Percentiles rank a stretch among this genome's conserved stretches.
Conservation (phyloP, 2,888 invertebrate species). For the Sphinx pinastri region DNA sequence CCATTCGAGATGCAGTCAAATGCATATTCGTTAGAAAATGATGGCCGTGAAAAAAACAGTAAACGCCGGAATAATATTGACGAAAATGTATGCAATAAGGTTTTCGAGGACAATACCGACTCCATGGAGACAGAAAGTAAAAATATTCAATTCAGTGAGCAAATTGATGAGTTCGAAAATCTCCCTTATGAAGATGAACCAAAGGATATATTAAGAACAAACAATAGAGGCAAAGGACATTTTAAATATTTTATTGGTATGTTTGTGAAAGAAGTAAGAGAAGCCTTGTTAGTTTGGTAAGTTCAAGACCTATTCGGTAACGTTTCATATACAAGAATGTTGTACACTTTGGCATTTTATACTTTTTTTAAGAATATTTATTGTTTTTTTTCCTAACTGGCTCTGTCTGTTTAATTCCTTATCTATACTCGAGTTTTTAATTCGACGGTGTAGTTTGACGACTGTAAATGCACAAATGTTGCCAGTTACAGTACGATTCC, state of each 20-base stretch:
- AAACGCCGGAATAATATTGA: background rate
- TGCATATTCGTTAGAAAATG: background rate
- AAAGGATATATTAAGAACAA: background rate
- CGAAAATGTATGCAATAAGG: background rate
- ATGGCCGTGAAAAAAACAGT: background rate
- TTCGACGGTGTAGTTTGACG: too few species aligned
- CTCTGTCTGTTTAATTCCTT: too few species aligned
- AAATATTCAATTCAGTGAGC: slow-evolving; percentile 28
- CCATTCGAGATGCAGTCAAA: background rate
- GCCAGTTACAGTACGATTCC: too few species aligned
- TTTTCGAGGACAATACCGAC: too few species aligned
- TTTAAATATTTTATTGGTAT: slow-evolving; percentile 46
- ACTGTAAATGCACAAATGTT: too few species aligned
- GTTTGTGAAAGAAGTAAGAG: slow-evolving; percentile 48
- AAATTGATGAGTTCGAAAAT: slow-evolving; percentile 17
- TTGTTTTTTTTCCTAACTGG: too few species aligned
- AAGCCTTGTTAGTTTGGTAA: slow-evolving; percentile 56
- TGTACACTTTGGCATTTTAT: too few species aligned
- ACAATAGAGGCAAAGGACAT: slow-evolving; percentile 28
- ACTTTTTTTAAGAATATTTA: too few species aligned
- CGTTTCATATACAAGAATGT: too few species aligned
- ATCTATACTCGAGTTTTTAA: too few species aligned
- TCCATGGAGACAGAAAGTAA: slow-evolving; percentile 28
- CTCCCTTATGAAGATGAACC: slow-evolving; percentile 27
- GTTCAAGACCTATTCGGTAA: slow-evolving; percentile 17